Percentiles rank a stretch among this genome's conserved stretches.
Evolutionary conservation across 2,797 vertebrate genomes (phyloP).

Genomic region (Eupleurogrammus muticus): DNA sequence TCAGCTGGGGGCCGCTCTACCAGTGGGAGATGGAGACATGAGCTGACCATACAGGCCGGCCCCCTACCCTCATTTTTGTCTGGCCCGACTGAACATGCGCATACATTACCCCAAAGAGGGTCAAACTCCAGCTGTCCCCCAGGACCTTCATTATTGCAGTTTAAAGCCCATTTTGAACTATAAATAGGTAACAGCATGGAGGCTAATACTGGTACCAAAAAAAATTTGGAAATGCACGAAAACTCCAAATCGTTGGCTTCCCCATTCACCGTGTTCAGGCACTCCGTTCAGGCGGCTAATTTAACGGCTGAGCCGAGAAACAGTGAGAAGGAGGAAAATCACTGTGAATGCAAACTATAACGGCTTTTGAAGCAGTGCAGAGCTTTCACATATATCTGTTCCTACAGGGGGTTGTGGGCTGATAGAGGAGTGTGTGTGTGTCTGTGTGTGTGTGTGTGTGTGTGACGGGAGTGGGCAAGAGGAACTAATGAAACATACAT

Average conservation of each 20-base stretch:
- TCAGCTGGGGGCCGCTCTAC: constrained; percentile 52
- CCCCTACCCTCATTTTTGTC: constrained; percentile 49
- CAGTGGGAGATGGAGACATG: constrained; percentile 42
- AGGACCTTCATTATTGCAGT: constrained; percentile 56
- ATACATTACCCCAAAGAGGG: constrained; percentile 62
- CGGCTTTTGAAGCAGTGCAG: constrained; percentile 6
- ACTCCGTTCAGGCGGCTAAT: constrained; percentile 45
- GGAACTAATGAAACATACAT: constrained; percentile 36
- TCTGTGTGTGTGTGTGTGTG: not conserved
- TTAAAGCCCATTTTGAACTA: constrained; percentile 47
- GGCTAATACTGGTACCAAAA: constrained; percentile 2
- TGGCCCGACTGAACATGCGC: constrained; percentile 64
- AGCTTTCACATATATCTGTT: constrained; percentile 42
- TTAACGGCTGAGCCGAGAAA: constrained; percentile 23
- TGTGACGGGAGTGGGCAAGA: not conserved
- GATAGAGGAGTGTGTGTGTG: constrained; percentile 2
- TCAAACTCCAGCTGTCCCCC: constrained; percentile 52
- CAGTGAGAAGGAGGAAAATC: constrained; percentile 19
- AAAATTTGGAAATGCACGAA: constrained; percentile 8
- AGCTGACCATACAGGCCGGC: constrained; percentile 37
- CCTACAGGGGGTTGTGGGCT: constrained; percentile 9
- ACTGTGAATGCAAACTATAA: constrained; percentile 40
- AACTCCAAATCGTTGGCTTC: constrained; percentile 32
- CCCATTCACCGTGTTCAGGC: constrained; percentile 30
- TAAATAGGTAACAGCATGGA: constrained; percentile 44